A percentile compares a stretch with the other conserved stretches of the same genome.
phyloP scores from a whole-genome alignment of 2,888 invertebrate genomes.

The Pollenia labialis region DNA sequence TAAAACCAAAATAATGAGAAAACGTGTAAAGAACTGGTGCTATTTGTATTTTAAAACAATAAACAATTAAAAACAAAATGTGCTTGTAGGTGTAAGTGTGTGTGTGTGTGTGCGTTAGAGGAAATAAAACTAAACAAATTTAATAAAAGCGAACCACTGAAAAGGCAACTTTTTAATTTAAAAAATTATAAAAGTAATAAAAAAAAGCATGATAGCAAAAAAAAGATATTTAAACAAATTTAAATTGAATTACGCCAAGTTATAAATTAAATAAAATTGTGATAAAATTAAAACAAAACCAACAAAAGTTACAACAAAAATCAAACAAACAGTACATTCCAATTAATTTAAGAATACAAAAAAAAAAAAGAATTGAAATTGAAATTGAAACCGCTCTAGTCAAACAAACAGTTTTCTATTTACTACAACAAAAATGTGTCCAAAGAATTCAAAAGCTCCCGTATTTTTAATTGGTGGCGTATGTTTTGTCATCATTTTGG shows the following conservation, averaged over 20 bases:
- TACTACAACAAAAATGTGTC: conserved; percentile 78
- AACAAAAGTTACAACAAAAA: background rate
- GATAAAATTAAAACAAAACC: conserved; percentile 1
- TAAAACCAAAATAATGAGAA: conserved; percentile 25
- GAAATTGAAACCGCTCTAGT: background rate
- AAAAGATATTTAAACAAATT: conserved; percentile 17
- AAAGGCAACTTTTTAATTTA: conserved; percentile 11
- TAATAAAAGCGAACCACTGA: background rate
- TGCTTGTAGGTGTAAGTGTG: background rate
- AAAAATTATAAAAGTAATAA: background rate
- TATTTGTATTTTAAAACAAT: background rate
- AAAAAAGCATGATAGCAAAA: conserved; percentile 13
- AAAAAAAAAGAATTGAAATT: background rate
- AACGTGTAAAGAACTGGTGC: conserved; percentile 18
- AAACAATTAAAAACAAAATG: background rate
- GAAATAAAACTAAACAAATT: conserved; percentile 21
- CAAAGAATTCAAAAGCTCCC: conserved; percentile 82
- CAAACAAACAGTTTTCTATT: background rate
- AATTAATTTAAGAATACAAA: conserved; percentile 17
- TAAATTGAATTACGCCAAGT: conserved; percentile 27
- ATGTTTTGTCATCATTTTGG: conserved; percentile 84
- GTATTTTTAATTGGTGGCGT: conserved; percentile 83
- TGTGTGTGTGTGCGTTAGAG: background rate
- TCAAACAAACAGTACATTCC: conserved; percentile 23
- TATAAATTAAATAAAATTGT: conserved; percentile 38